Evolutionary conservation across 53 echinoderm and acorn worm species (phyloP), one percentile per base, ranked within the genome.

Genomic region (Echinarachnius parma): DNA sequence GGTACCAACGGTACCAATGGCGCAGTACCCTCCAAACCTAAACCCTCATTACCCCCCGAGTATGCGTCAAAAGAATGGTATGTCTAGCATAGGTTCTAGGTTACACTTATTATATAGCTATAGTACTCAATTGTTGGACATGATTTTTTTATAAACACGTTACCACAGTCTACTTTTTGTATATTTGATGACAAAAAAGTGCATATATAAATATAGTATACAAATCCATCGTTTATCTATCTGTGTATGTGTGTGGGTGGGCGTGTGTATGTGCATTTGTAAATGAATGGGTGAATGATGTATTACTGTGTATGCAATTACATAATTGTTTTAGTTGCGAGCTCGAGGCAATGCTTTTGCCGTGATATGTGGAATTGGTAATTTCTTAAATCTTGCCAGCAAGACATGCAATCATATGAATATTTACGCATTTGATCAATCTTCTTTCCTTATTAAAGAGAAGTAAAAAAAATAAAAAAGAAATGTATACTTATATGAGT

Each of bases 31-130:
- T 61, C 94, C 39, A 94, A 94, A 84, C 94, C 89, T 14, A 94
- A 94, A 78, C 89, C 94, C 3, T 83, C 87, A 67, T 42, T 94
- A 58, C 94, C 94, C 19, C 89, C 94, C n/a, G 94, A 90, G 76
- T 94, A 94, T 81, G 89, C 94, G 9, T 84, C 89, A 32, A 94
- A 94, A 79, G 94, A 94, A 57, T 94, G 89, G 89, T 94, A 90
- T 66, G 94, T 94, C 67, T 94, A 72, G 74, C 74, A 57, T 14
- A 56, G 56, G 57, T 20, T 33, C 39, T 72, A 72, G 55, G 3
- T 16, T 3, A 19, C n/a, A n/a, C n/a, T n/a, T n/a, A n/a, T n/a
- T 44, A 56, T 37, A 45, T 72, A 72, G n/a, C 34, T 56, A 57
- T 57, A 65, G n/a, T n/a, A n/a, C n/a, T 57, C 5, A n/a, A 19